Evolutionary conservation across 2,888 invertebrate genomes (phyloP), one percentile per base, ranked within the genome.

Genomic region (Rhagonycha lutea): DNA sequence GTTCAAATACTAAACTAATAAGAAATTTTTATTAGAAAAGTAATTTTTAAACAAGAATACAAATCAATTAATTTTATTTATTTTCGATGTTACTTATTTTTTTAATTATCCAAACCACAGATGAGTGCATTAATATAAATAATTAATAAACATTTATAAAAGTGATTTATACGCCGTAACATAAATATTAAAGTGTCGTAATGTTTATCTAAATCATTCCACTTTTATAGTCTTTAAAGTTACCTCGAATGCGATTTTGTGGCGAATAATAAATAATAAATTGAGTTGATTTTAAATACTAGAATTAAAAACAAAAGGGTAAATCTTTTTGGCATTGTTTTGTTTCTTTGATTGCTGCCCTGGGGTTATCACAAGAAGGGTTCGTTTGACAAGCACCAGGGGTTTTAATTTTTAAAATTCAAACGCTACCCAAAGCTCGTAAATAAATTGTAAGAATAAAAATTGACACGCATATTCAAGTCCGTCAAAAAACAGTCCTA

Each of bases 381-480:
- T 77, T 77, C 71, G 69, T 70, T 77, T 77, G 77, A 77, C 77
- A 77, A 77, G 74, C 71, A 74, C 72, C 74, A 74, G 77, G 77
- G 75, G 74, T 77, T 77, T 77, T 77, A 77, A 77, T 75, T 75
- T 77, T 77, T 77, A 77, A 77, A 77, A 77, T 72, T 77, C 77
- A 75, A 77, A 77, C 77, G 77, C 68, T 72, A 72, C 74, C 77
- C 74, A 63, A 75, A 68, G 70, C 75, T 78, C 75, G 72, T 78
- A 78, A 78, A 78, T 78, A 78, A 78, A 78, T 75, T 78, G 75
- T 73, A 73, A 73, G 78, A 75, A 73, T 75, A 78, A 78, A 77
- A 78, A 78, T 78, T 78, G 78, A 78, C 78, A 78, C 78, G 76
- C 78, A 76, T 77, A 78, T 78, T 78, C 78, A 77, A 76, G 78